Percentiles rank a stretch among this genome's conserved stretches.
phyloP scores from a whole-genome alignment of 53 echinoderm and acorn worm species.

The Holothuria leucospilota region DNA sequence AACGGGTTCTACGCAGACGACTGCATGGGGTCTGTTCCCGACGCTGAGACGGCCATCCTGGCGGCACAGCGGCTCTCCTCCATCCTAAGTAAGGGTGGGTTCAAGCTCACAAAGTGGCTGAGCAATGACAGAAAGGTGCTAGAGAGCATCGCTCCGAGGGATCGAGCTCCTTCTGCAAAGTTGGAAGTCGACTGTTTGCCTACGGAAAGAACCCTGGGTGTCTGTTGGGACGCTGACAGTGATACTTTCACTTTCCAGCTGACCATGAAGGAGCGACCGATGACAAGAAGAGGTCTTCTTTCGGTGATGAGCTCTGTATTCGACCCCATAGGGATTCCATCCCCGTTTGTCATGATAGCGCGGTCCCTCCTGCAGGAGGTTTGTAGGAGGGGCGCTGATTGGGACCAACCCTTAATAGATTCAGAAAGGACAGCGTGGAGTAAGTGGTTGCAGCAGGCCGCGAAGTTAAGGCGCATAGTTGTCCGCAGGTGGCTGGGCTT shows the following conservation, averaged over 20 bases:
- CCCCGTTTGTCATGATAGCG: slow-evolving; percentile 60
- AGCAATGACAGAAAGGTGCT: not conserved
- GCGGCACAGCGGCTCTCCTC: not conserved
- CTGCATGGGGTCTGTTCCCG: slow-evolving; percentile 16
- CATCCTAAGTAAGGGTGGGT: not conserved
- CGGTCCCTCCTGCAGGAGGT: slow-evolving; percentile 67
- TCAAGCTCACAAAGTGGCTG: not conserved
- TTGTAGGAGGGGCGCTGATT: slow-evolving; percentile 54
- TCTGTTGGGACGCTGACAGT: slow-evolving; percentile 51
- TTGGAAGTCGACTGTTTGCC: slow-evolving; percentile 24
- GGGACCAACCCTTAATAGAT: slow-evolving; percentile 55
- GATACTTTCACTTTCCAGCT: slow-evolving; percentile 47
- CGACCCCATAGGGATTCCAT: slow-evolving; percentile 70
- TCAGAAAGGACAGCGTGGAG: not conserved
- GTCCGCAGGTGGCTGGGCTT: slow-evolving; percentile 49
- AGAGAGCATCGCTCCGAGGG: not conserved
- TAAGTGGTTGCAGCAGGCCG: slow-evolving; percentile 28
- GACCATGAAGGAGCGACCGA: not conserved
- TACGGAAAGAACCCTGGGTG: slow-evolving; percentile 50
- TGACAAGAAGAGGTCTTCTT: slow-evolving; percentile 69
- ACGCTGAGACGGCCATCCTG: slow-evolving; percentile 10
- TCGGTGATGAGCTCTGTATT: slow-evolving; percentile 64
- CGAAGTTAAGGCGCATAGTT: not conserved
- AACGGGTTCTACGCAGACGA: slow-evolving; percentile 31
- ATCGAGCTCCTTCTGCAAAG: not conserved